Evolutionary conservation across 2,113 vertebrate genomes (phyloP).

Genomic region (Montifringilla adamsi): DNA sequence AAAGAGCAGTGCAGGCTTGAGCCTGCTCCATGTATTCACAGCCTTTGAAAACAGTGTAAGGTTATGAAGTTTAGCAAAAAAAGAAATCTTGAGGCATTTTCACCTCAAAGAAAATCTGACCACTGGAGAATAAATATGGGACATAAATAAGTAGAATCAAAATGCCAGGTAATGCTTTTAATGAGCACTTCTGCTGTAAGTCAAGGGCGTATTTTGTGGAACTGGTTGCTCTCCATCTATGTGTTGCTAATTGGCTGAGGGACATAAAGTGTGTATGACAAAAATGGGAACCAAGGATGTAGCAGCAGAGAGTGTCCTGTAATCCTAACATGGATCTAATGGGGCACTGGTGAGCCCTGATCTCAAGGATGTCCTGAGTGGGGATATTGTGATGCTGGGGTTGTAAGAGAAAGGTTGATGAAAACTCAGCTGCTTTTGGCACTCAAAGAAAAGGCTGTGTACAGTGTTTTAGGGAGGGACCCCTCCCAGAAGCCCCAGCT

Average conservation of each 20-base stretch:
- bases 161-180: neutral
- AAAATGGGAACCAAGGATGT: neutral
- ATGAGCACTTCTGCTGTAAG: neutral
- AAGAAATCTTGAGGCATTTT: neutral
- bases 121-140: neutral
- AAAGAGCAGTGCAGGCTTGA: neutral
- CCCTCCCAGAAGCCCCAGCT: neutral
- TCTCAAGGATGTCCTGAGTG: neutral
- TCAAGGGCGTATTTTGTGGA: neutral
- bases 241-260: neutral
- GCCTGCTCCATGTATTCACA: neutral
- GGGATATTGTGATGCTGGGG: neutral
- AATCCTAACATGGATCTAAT: neutral
- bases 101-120: neutral
- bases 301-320: neutral
- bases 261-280: neutral
- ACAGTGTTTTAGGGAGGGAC: rapidly evolving
- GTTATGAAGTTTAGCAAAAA: neutral
- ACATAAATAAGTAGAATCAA: neutral
- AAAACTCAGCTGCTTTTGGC: neutral
- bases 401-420: neutral
- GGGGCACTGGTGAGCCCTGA: neutral
- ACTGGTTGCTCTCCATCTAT: neutral
- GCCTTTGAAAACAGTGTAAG: neutral
- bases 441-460: neutral